These are phyloP conservation scores for Cecropterus lyciades DNA, from an alignment of 1,140 invertebrate species.

Conservation along the genomic window DNA sequence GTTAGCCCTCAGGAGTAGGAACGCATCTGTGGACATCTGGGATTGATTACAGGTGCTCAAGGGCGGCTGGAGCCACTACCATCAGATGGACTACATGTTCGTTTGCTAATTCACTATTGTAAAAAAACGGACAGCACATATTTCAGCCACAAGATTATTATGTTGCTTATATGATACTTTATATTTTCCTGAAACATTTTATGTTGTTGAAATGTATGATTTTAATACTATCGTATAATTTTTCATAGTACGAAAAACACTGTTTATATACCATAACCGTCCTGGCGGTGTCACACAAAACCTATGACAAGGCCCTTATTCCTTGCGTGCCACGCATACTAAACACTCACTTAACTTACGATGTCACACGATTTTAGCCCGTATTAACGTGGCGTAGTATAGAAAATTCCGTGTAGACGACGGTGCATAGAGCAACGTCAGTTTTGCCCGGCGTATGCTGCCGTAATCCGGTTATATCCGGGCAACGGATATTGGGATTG, in stretches of 20 bases:
- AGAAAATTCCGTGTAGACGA: constrained; percentile 1
- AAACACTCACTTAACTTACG: constrained; percentile 23
- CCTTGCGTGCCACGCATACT: constrained; percentile 25
- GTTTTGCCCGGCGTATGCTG: constrained; percentile 38
- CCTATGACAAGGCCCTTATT: constrained; percentile 28
- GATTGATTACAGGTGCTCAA: too few species aligned
- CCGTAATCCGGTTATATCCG: constrained; percentile 43
- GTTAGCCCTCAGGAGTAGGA: too few species aligned
- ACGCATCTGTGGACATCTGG: too few species aligned
- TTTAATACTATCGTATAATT: too few species aligned
- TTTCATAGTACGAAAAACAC: constrained; percentile 4
- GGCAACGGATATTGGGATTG: constrained; percentile 35
- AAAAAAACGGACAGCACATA: too few species aligned
- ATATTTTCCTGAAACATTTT: too few species aligned
- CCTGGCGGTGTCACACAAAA: constrained; percentile 21
- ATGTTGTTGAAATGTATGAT: too few species aligned
- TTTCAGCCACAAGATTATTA: too few species aligned
- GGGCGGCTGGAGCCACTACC: too few species aligned
- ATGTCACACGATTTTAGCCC: not conserved
- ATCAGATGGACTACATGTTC: too few species aligned
- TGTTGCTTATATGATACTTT: too few species aligned
- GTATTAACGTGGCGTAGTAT: not conserved
- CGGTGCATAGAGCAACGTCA: constrained; percentile 24
- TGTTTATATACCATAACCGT: constrained; percentile 1
- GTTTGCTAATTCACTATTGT: too few species aligned